Conservation (phyloP, 2,797 vertebrate species). For the Rachycentron canadum region DNA sequence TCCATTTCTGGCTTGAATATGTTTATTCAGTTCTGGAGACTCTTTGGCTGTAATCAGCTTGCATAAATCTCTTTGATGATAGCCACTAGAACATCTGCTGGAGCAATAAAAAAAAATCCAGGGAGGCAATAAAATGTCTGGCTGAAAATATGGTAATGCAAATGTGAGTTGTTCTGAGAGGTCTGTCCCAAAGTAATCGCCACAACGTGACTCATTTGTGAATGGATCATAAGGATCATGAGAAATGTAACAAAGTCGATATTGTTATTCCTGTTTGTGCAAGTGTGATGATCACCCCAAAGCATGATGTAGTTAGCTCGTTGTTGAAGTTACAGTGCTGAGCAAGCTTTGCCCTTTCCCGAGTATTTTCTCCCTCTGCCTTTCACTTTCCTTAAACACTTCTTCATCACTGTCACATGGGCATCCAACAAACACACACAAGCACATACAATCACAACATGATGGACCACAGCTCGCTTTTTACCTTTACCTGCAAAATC, state of each 20-base stretch:
- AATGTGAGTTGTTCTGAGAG: conserved; percentile 67
- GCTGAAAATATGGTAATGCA: conserved; percentile 77
- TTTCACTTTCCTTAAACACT: conserved; percentile 8
- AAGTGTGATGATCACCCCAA: conserved; percentile 31
- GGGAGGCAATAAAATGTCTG: conserved; percentile 80
- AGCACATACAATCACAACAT: conserved; percentile 8
- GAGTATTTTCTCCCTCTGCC: conserved; percentile 14
- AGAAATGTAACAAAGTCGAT: conserved; percentile 25
- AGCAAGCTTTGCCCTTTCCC: conserved; percentile 75
- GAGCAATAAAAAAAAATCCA: conserved; percentile 75
- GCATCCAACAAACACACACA: conserved; percentile 12
- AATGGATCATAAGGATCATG: conserved; percentile 30
- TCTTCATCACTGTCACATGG: conserved; percentile 20
- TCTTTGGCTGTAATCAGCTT: conserved; percentile 81
- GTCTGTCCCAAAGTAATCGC: conserved; percentile 67
- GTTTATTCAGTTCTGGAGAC: conserved; percentile 81
- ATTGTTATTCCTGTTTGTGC: conserved; percentile 22
- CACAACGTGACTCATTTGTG: conserved; percentile 37
- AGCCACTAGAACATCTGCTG: conserved; percentile 82
- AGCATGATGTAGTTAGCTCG: conserved; percentile 32
- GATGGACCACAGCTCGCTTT: conserved; percentile 16
- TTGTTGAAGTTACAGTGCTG: conserved; percentile 55
- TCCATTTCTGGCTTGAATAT: conserved; percentile 75
- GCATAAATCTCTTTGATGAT: conserved; percentile 88
- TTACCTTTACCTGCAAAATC: conserved; percentile 58